These are phyloP conservation scores for Pempheris klunzingeri DNA, from an alignment of 2,797 vertebrate genomes.

Conservation along the genomic window DNA sequence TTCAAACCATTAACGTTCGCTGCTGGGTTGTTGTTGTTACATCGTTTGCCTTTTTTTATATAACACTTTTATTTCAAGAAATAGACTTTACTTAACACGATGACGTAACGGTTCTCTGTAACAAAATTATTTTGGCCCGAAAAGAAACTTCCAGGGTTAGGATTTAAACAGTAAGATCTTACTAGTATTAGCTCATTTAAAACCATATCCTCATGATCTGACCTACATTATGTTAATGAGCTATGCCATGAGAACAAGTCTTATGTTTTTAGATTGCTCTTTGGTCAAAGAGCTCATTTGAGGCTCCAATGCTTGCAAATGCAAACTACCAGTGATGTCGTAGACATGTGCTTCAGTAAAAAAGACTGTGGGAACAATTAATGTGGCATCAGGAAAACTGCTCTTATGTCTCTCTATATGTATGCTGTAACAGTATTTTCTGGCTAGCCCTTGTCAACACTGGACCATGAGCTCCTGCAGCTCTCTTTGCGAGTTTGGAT, in stretches of 20 bases:
- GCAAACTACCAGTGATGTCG: background rate
- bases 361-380: background rate
- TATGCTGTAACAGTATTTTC: conserved; percentile 21
- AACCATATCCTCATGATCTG: background rate
- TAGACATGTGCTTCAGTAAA: background rate
- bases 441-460: conserved; percentile 31
- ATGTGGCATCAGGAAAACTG: conserved; percentile 3
- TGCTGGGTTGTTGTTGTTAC: background rate
- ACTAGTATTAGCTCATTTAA: background rate
- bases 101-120: too few relatives aligned
- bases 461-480: conserved; percentile 34
- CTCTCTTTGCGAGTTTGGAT: conserved; percentile 29
- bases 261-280: background rate
- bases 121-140: background rate
- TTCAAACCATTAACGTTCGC: conserved; percentile 2
- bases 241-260: background rate
- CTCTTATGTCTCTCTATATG: background rate
- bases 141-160: background rate
- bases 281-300: background rate
- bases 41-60: background rate
- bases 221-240: background rate
- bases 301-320: background rate
- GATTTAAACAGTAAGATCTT: background rate
- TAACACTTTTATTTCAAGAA: background rate
- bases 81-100: background rate